phyloP scores from a whole-genome alignment of 2,113 vertebrate species.

The Hymenochirus boettgeri region DNA sequence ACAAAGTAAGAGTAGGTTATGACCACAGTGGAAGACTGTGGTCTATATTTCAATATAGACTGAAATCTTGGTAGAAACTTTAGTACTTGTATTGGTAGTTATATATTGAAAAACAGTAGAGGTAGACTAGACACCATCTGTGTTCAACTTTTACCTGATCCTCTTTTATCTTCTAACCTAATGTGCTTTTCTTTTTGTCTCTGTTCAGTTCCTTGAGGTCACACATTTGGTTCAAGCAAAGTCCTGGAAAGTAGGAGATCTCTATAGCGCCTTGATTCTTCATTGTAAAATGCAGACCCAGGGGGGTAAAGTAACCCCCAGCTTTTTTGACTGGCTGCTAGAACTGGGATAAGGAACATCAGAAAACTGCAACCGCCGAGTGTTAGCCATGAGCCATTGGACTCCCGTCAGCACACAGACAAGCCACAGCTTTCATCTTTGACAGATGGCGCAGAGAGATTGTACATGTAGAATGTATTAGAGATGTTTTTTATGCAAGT shows the following conservation, averaged over 20 bases:
- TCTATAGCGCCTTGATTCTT: slow-evolving; percentile 82
- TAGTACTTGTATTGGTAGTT: no score
- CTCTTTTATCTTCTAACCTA: neutral
- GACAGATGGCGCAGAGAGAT: slow-evolving; percentile 31
- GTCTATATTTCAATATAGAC: no score
- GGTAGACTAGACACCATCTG: no score
- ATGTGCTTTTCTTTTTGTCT: neutral
- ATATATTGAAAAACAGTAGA: no score
- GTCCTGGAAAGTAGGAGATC: slow-evolving; percentile 85
- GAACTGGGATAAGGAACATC: slow-evolving; percentile 65
- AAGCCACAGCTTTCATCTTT: slow-evolving; percentile 1
- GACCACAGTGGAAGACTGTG: no score
- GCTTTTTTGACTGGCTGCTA: slow-evolving; percentile 93
- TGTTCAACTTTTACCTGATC: neutral
- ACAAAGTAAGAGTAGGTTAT: no score
- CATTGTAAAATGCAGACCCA: slow-evolving; percentile 80
- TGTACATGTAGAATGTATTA: slow-evolving; percentile 40
- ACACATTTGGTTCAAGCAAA: slow-evolving; percentile 82
- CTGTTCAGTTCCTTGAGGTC: slow-evolving; percentile 82
- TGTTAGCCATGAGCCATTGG: neutral
- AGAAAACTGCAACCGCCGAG: neutral
- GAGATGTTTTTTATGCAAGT: slow-evolving; percentile 32
- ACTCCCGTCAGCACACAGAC: neutral
- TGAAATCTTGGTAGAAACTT: no score
- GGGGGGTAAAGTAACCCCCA: slow-evolving; percentile 53